Conservation (phyloP, 1,140 invertebrate species). For the Drosophila jambulina region DNA sequence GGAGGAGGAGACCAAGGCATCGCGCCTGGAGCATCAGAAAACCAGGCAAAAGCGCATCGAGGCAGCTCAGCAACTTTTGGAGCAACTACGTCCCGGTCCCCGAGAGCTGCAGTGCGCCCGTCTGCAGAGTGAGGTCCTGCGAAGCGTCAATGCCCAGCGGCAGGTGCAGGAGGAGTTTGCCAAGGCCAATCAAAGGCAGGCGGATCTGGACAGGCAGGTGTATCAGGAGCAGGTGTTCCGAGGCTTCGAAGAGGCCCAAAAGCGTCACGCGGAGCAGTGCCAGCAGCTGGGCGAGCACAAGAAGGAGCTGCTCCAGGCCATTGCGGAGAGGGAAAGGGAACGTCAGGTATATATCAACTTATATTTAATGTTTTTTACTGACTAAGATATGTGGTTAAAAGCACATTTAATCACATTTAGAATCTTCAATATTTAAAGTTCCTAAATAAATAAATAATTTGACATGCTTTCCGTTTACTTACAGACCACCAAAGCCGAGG, state of each 20-base stretch:
- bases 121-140: constrained; percentile 72
- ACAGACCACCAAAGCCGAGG: constrained; percentile 38
- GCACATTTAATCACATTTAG: constrained; percentile 1
- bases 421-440: background rate
- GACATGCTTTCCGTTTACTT: too few relatives aligned
- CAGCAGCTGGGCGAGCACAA: constrained; percentile 66
- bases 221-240: constrained; percentile 62
- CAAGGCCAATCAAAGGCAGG: constrained; percentile 43
- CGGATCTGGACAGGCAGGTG: constrained; percentile 41
- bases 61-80: constrained; percentile 67
- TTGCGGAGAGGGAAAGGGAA: constrained; percentile 51
- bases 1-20: constrained; percentile 36
- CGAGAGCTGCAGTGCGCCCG: constrained; percentile 69
- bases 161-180: constrained; percentile 69
- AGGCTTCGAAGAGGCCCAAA: constrained; percentile 68
- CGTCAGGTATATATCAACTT: constrained; percentile 10
- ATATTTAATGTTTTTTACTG: background rate
- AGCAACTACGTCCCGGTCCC: constrained; percentile 75
- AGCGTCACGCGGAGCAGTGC: constrained; percentile 35
- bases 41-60: constrained; percentile 54
- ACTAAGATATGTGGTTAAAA: background rate
- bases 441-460: background rate
- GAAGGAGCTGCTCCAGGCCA: constrained; percentile 54
- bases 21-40: constrained; percentile 35
- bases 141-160: constrained; percentile 65